These are phyloP conservation scores for Pagrus major DNA, from an alignment of 2,113 vertebrate genomes.

Conservation along the genomic window DNA sequence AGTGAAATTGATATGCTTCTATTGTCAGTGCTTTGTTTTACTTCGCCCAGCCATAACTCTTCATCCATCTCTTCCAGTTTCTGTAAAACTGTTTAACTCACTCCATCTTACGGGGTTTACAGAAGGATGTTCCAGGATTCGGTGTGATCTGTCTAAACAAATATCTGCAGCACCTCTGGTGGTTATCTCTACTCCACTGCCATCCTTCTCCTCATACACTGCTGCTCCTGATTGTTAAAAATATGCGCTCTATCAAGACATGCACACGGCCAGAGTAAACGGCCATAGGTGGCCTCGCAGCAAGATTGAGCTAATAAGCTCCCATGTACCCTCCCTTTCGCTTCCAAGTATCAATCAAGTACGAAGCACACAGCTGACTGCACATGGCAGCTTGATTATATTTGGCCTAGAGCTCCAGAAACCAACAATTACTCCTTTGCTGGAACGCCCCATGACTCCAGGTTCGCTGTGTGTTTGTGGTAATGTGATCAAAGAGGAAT, in stretches of 20 bases:
- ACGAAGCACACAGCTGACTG: constrained; percentile 20
- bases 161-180: constrained; percentile 43
- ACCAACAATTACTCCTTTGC: constrained; percentile 48
- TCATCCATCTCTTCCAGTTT: constrained; percentile 43
- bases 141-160: constrained; percentile 55
- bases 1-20: constrained; percentile 46
- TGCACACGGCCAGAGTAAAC: constrained; percentile 1
- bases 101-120: constrained; percentile 28
- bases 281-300: constrained; percentile 11
- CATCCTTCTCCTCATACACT: background rate
- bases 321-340: constrained; percentile 30
- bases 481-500: constrained; percentile 29
- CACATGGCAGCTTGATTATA: constrained; percentile 67
- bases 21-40: background rate
- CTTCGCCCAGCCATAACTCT: constrained; percentile 21
- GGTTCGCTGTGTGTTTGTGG: constrained; percentile 9
- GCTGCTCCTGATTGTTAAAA: constrained; percentile 19
- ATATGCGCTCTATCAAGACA: constrained; percentile 4
- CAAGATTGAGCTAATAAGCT: constrained; percentile 33
- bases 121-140: constrained; percentile 43
- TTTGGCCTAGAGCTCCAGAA: constrained; percentile 58
- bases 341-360: constrained; percentile 62
- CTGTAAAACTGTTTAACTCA: constrained; percentile 11
- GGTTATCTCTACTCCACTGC: constrained; percentile 17
- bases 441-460: constrained; percentile 28